These are phyloP conservation scores for Coregonus ussuriensis DNA, from an alignment of 2,797 vertebrate genomes.

Conservation along the genomic window DNA sequence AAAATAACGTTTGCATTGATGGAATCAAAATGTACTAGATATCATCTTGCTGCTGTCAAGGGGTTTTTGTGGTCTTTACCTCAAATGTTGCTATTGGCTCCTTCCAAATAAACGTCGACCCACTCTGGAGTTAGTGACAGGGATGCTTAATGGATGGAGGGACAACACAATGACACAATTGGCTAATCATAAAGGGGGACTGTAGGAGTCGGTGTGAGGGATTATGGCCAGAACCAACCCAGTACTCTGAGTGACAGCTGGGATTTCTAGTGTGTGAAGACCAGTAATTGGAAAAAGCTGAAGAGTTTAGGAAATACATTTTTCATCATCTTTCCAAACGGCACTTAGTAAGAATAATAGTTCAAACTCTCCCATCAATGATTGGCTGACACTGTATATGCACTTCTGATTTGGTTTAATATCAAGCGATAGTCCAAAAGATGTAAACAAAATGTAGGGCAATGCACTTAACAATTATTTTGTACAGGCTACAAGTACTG, in stretches of 20 bases:
- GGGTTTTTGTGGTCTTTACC: no score
- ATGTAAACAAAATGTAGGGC: neutral
- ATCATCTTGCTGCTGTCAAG: no score
- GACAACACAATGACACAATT: slow-evolving; percentile 30
- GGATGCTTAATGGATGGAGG: neutral
- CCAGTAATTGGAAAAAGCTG: slow-evolving; percentile 45
- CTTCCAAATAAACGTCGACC: neutral
- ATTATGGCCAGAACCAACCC: slow-evolving; percentile 47
- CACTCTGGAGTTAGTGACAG: neutral
- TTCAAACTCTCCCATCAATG: slow-evolving; percentile 38
- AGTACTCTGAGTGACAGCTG: slow-evolving; percentile 53
- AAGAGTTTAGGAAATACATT: slow-evolving; percentile 44
- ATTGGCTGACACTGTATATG: slow-evolving; percentile 15
- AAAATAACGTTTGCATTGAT: no score
- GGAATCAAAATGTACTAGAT: no score
- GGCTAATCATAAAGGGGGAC: slow-evolving; percentile 48
- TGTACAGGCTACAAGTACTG: slow-evolving; percentile 30
- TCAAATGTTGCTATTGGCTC: neutral
- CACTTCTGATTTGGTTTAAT: neutral
- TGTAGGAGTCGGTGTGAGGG: slow-evolving; percentile 44
- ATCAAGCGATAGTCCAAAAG: neutral
- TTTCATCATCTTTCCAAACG: slow-evolving; percentile 49
- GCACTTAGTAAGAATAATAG: slow-evolving; percentile 39
- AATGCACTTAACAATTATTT: slow-evolving; percentile 7
- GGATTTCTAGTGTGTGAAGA: slow-evolving; percentile 53